phyloP scores from a whole-genome alignment of 2,888 invertebrate genomes.

The Yponomeuta malinellus region DNA sequence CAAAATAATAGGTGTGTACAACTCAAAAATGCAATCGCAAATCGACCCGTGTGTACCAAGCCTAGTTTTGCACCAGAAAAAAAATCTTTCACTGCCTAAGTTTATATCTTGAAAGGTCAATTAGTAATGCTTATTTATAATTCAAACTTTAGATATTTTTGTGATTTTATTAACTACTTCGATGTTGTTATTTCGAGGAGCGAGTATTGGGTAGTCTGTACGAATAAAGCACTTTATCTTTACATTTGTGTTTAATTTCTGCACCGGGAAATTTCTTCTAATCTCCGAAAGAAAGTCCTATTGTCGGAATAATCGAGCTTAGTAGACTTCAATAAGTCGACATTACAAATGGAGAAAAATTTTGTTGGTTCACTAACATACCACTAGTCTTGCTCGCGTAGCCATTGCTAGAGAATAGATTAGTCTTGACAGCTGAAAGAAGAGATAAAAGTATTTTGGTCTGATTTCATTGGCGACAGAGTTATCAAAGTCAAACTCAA shows the following conservation, averaged over 20 bases:
- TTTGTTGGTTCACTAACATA: no score
- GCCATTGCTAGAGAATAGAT: no score
- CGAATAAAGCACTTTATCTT: conserved; percentile 69
- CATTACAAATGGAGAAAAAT: no score
- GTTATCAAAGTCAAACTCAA: no score
- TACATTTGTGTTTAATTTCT: conserved; percentile 35
- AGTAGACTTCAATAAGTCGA: no score
- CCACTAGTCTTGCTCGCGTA: no score
- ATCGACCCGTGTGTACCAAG: conserved; percentile 6
- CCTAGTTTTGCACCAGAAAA: conserved; percentile 27
- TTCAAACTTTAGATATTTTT: conserved; percentile 19
- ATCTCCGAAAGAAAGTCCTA: no score
- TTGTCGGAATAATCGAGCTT: no score
- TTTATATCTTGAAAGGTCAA: conserved; percentile 31
- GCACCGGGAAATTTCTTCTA: background rate
- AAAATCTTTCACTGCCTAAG: conserved; percentile 38
- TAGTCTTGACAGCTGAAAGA: no score
- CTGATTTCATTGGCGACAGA: no score
- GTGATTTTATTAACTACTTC: conserved; percentile 33
- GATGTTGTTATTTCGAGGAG: background rate
- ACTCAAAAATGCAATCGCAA: background rate
- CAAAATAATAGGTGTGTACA: no score
- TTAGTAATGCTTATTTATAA: conserved; percentile 17
- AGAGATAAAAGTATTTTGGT: no score
- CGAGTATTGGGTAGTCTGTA: conserved; percentile 59